phyloP scores from a whole-genome alignment of 2,797 vertebrate species.

The Enoplosus armatus region DNA sequence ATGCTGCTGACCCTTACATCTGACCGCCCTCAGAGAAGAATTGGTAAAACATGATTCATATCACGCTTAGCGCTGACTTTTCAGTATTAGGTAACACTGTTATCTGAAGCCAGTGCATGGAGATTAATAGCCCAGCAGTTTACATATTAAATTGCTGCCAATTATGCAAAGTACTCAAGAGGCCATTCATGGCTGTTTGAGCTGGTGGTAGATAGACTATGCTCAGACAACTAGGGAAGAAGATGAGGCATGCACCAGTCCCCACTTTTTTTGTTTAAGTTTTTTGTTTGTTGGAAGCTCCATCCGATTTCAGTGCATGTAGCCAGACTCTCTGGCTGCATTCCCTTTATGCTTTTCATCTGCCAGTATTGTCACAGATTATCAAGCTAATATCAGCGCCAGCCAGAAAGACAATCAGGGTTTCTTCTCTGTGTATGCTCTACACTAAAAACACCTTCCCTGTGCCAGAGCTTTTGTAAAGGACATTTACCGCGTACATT shows the following conservation, averaged over 20 bases:
- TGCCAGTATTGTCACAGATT: slow-evolving; percentile 30
- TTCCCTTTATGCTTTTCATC: slow-evolving; percentile 10
- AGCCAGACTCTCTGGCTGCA: slow-evolving; percentile 12
- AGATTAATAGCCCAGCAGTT: slow-evolving; percentile 70
- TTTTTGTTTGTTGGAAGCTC: slow-evolving; percentile 1
- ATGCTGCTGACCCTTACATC: slow-evolving; percentile 18
- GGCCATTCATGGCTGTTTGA: slow-evolving; percentile 67
- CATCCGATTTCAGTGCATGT: not conserved
- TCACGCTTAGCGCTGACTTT: slow-evolving; percentile 30
- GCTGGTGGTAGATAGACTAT: slow-evolving; percentile 27
- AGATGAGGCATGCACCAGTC: slow-evolving; percentile 13
- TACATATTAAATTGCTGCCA: slow-evolving; percentile 68
- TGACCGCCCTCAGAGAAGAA: slow-evolving; percentile 10
- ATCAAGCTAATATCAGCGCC: slow-evolving; percentile 21
- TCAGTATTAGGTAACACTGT: slow-evolving; percentile 51
- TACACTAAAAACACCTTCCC: slow-evolving; percentile 31
- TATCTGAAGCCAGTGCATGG: slow-evolving; percentile 54
- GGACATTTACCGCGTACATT: too few relatives aligned
- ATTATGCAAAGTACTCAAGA: slow-evolving; percentile 71
- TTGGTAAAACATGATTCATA: slow-evolving; percentile 21
- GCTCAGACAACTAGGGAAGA: slow-evolving; percentile 24
- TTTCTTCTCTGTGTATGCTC: not conserved
- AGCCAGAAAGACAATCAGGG: slow-evolving; percentile 22
- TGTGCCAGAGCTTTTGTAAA: slow-evolving; percentile 47
- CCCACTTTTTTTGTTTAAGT: not conserved